phyloP scores from a whole-genome alignment of 2,888 invertebrate species.

The Lasioglossum vierecki region DNA sequence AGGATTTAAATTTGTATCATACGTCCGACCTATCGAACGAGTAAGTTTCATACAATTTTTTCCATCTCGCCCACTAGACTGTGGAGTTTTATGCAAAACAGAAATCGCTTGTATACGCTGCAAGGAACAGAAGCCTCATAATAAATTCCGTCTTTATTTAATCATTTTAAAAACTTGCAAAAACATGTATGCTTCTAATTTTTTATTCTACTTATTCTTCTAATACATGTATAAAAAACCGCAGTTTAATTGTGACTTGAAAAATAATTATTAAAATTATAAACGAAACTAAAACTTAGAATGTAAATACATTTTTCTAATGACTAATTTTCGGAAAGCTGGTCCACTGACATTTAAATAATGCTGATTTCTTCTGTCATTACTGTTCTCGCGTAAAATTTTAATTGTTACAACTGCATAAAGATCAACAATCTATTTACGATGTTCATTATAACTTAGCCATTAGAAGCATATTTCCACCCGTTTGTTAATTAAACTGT shows the following conservation, averaged over 20 bases:
- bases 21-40: constrained; percentile 87
- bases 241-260: neutral
- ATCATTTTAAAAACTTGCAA: neutral
- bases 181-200: neutral
- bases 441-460: neutral
- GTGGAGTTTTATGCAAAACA: neutral
- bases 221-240: neutral
- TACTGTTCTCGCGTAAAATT: neutral
- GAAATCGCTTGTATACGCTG: neutral
- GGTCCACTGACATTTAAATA: neutral
- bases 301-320: neutral
- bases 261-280: neutral
- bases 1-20: constrained; percentile 92
- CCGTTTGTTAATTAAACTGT: neutral
- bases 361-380: neutral
- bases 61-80: neutral
- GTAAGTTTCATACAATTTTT: constrained; percentile 84
- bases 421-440: neutral
- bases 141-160: neutral
- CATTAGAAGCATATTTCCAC: neutral
- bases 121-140: neutral
- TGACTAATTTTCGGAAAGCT: neutral
- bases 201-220: neutral
- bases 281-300: neutral
- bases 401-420: neutral